Conservation (phyloP, 2,888 invertebrate genomes). For the Hyles lineata region DNA sequence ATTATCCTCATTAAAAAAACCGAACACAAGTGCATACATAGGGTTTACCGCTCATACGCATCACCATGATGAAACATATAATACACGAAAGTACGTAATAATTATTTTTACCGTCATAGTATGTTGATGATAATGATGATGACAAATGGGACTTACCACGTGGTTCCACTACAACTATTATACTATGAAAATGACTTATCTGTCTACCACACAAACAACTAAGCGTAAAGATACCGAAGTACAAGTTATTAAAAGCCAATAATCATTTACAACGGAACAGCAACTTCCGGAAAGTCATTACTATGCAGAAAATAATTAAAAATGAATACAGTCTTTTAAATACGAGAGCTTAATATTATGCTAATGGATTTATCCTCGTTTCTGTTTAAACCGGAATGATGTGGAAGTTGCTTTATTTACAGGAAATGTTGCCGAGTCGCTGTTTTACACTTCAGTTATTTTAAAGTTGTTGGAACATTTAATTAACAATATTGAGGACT, state of each 20-base stretch:
- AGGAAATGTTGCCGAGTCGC: background rate
- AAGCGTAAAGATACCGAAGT: background rate
- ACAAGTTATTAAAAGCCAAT: background rate
- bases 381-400: conserved; percentile 9
- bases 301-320: conserved; percentile 14
- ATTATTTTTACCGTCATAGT: too few species aligned
- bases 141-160: too few species aligned
- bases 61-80: too few species aligned
- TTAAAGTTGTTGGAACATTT: background rate
- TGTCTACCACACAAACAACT: background rate
- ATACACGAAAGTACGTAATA: too few species aligned
- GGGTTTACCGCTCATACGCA: too few species aligned
- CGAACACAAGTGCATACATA: too few species aligned
- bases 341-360: conserved; percentile 15
- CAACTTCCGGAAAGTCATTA: background rate
- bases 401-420: conserved; percentile 17
- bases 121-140: too few species aligned
- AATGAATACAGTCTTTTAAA: conserved; percentile 20
- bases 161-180: too few species aligned
- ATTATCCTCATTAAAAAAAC: too few species aligned
- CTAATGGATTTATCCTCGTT: conserved; percentile 15
- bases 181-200: background rate
- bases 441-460: conserved; percentile 2
- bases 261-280: background rate
- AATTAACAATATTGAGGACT: background rate